These are phyloP conservation scores for Mobula hypostoma DNA, from an alignment of 2,113 vertebrate species.

Conservation along the genomic window DNA sequence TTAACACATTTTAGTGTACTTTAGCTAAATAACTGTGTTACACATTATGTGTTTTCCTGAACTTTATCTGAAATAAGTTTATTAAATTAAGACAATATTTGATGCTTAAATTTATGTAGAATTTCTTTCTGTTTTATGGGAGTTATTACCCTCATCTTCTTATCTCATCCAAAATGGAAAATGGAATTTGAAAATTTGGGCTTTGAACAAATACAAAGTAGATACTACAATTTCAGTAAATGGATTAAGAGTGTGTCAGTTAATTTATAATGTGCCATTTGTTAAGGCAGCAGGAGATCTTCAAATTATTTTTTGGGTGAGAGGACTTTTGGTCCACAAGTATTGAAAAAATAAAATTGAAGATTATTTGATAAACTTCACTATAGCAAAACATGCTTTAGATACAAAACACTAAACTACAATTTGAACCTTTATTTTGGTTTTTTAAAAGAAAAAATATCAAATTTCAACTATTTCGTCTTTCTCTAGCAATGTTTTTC, in stretches of 20 bases:
- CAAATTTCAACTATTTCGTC: background rate
- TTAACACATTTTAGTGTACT: no score
- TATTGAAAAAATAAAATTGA: no score
- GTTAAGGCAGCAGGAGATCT: background rate
- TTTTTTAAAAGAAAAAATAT: background rate
- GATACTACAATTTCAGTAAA: background rate
- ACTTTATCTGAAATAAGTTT: background rate
- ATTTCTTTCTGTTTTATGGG: background rate
- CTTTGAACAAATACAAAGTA: background rate
- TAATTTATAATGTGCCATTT: background rate
- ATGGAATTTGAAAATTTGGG: no score
- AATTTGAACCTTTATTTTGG: background rate
- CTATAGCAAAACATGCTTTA: background rate
- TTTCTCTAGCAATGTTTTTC: background rate
- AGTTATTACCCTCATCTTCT: background rate
- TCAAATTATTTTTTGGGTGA: background rate
- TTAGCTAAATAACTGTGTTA: background rate
- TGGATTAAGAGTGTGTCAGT: background rate
- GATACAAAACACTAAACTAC: background rate
- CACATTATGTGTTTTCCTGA: background rate
- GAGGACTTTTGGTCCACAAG: background rate
- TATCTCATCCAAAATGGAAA: background rate
- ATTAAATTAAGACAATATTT: no score
- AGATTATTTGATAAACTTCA: no score
- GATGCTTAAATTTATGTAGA: background rate